Conservation (phyloP, 2,888 invertebrate genomes). For the Clunio marinus region DNA sequence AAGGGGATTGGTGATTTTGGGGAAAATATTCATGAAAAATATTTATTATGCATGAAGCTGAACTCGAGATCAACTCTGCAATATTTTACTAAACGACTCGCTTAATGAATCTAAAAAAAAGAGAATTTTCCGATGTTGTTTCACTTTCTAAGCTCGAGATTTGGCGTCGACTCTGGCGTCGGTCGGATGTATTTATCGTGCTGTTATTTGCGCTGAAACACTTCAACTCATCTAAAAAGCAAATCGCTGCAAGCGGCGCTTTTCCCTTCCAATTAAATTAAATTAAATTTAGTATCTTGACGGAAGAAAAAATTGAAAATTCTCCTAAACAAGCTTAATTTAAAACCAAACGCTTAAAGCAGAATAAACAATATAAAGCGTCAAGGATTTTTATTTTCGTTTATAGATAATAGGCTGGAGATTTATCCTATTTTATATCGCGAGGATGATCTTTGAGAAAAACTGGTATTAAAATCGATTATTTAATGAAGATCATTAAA, state of each 20-base stretch:
- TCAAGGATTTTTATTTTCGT: neutral
- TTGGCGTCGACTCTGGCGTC: neutral
- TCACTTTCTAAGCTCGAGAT: neutral
- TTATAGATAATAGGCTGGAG: too few species aligned
- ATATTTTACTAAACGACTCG: neutral
- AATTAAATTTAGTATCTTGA: constrained; percentile 20
- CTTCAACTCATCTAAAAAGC: constrained; percentile 31
- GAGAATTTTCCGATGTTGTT: neutral
- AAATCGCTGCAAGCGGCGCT: constrained; percentile 29
- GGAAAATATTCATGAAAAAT: constrained; percentile 25
- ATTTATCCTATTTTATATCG: too few species aligned
- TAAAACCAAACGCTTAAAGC: neutral
- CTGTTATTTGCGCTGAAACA: constrained; percentile 18
- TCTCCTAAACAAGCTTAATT: constrained; percentile 2
- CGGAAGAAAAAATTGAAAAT: neutral
- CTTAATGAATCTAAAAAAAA: neutral
- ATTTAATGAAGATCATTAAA: too few species aligned
- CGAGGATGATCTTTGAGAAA: too few species aligned
- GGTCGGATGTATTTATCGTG: neutral
- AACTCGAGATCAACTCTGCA: neutral
- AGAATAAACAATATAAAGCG: neutral
- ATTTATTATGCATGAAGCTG: constrained; percentile 32
- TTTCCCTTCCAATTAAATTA: constrained; percentile 20
- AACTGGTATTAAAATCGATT: too few species aligned
- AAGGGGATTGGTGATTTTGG: too few species aligned